Conservation (phyloP, 2,797 vertebrate species). For the Danio choprae region DNA sequence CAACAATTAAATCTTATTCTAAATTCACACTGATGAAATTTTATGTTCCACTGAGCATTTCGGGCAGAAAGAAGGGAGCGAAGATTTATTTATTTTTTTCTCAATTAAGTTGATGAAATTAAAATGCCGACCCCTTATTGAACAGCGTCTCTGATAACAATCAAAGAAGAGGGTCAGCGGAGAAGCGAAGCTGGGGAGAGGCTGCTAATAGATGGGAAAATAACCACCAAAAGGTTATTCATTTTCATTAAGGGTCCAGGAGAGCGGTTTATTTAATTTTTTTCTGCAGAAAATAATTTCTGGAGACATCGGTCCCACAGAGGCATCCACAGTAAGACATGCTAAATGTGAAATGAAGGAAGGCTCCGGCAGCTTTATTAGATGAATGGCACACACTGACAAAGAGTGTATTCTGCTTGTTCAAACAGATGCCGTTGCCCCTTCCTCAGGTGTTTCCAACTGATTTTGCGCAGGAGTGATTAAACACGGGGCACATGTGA, state of each 20-base stretch:
- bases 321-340: constrained; percentile 56
- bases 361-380: constrained; percentile 76
- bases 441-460: constrained; percentile 96
- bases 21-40: constrained; percentile 63
- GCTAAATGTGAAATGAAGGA: constrained; percentile 62
- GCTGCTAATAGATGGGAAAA: constrained; percentile 73
- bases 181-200: constrained; percentile 60
- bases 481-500: constrained; percentile 89
- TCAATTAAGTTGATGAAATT: constrained; percentile 69
- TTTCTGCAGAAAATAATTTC: constrained; percentile 66
- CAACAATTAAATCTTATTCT: constrained; percentile 70
- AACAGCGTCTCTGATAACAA: constrained; percentile 72
- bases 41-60: constrained; percentile 62
- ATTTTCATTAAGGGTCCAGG: constrained; percentile 73
- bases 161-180: constrained; percentile 71
- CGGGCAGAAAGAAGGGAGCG: constrained; percentile 6
- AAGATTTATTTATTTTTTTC: constrained; percentile 9
- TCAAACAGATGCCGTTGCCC: constrained; percentile 78
- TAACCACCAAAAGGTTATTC: constrained; percentile 74
- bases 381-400: constrained; percentile 88
- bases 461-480: constrained; percentile 90
- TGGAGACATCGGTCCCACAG: constrained; percentile 58
- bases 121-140: constrained; percentile 67
- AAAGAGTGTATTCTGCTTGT: constrained; percentile 88
- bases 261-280: constrained; percentile 75